Evolutionary conservation across 2,888 invertebrate genomes (phyloP).

Genomic region (Drosophila kambysellisi): DNA sequence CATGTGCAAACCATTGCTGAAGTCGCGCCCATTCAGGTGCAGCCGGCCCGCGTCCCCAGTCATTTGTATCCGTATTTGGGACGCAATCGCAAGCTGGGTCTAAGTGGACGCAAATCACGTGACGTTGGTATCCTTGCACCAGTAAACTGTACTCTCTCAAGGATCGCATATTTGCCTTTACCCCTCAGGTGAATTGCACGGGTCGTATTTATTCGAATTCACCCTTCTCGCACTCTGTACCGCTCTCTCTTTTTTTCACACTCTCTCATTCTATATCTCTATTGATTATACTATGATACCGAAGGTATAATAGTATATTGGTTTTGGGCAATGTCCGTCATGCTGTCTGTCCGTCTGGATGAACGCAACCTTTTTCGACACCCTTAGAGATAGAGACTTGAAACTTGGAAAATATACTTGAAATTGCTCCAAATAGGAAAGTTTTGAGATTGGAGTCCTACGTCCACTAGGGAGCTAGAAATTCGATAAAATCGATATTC

Average conservation of each 20-base stretch:
- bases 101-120: conserved; percentile 97
- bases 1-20: conserved; percentile 97
- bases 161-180: conserved; percentile 98
- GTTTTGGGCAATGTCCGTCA: too few species aligned
- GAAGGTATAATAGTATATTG: too few species aligned
- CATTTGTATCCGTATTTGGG: conserved; percentile 98
- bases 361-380: too few species aligned
- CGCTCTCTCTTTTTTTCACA: conserved; percentile 5
- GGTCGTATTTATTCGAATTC: conserved; percentile 8
- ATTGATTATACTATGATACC: neutral
- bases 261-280: conserved; percentile 5
- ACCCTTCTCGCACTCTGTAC: conserved; percentile 20
- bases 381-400: too few species aligned
- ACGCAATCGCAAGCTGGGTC: conserved; percentile 95
- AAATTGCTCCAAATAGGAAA: too few species aligned
- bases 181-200: conserved; percentile 93
- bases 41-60: conserved; percentile 97
- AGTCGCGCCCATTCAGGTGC: conserved; percentile 97
- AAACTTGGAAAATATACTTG: too few species aligned
- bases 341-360: too few species aligned
- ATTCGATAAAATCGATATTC: too few species aligned
- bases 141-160: conserved; percentile 98
- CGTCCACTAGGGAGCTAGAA: too few species aligned
- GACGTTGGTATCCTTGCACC: conserved; percentile 98
- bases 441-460: too few species aligned